Base-by-base conservation (phyloP, 2,113 vertebrate genomes). In the Bos javanicus region DNA sequence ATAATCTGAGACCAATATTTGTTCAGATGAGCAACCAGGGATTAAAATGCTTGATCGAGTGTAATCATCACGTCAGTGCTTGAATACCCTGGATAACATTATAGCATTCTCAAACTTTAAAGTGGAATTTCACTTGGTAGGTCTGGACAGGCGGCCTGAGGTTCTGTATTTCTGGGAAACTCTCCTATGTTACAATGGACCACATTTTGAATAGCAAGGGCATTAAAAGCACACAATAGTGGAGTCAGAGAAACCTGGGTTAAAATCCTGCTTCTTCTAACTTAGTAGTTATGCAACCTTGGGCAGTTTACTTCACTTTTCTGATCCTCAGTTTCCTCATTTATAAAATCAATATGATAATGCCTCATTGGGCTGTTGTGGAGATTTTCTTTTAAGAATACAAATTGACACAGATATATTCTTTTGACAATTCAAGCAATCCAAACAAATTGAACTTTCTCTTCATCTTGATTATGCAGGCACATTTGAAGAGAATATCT, bases 401-500 rank as follows among this genome's bases (percentile, higher is more conserved):
- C 21, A 93, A 93, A 86, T 57, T 57, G 60, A 83, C 33, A 59
- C 43, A 95, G 56, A 89, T 39, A 85, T 26, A 81, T 57, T 83
- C 21, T 87, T 95, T 90, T 78, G 39, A 97, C 76, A 67, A 91
- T 87, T 95, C 9, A 56, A 84, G 28, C 74, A 84, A 74, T 91
- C 48, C 6, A 93, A 95, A 90, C 56, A 87, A 94, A 84, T 52
- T 78, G 83, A 91, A 90, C 28, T 91, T 23, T 62, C 57, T 89
- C 28, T 94, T 95, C 80, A 90, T 90, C 59, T 97, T 95, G 46
- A 95, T 94, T 89, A 86, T 60, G 46, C 36, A 50, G 57, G 56
- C 15, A 93, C 81, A 87, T 87, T 76, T 4, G 2, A 90, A 80
- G 50, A 39, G 52, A 95, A 33, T 39, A 67, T 78, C 60, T 62